These are phyloP conservation scores for Digitonthophagus gazella DNA, from an alignment of 2,888 invertebrate genomes.

Conservation along the genomic window DNA sequence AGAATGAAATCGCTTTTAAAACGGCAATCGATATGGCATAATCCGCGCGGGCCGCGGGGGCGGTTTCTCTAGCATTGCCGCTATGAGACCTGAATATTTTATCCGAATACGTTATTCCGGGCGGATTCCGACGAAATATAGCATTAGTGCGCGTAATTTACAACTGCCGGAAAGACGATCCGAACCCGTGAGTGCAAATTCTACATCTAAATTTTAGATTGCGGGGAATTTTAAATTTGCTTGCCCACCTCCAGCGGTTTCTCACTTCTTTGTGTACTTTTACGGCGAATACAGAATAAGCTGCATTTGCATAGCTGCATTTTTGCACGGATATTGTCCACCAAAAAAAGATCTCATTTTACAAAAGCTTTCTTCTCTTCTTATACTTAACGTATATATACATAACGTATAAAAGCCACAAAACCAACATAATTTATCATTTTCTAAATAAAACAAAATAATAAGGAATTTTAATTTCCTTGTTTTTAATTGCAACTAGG, in stretches of 20 bases:
- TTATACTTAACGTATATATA: no score
- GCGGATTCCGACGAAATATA: slow-evolving; percentile 44
- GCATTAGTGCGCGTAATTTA: slow-evolving; percentile 43
- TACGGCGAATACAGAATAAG: not conserved
- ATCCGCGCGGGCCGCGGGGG: slow-evolving; percentile 31
- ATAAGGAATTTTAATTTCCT: no score
- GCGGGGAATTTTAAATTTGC: slow-evolving; percentile 21
- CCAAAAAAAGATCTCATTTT: not conserved
- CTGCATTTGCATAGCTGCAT: not conserved
- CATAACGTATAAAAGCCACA: no score
- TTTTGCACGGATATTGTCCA: not conserved
- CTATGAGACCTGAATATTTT: slow-evolving; percentile 49
- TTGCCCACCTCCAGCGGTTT: not conserved
- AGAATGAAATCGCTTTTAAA: not conserved
- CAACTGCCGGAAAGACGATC: slow-evolving; percentile 25
- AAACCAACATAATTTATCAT: no score
- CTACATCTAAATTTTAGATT: slow-evolving; percentile 44
- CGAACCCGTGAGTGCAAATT: slow-evolving; percentile 39
- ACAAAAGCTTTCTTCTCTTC: not conserved
- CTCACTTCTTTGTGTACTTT: slow-evolving; percentile 3
- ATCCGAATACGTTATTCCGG: slow-evolving; percentile 46
- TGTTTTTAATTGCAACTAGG: no score
- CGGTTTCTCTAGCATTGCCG: slow-evolving; percentile 48
- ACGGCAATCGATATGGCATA: not conserved
- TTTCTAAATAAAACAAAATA: no score